Conservation (phyloP, 23 tunicate species). For the Phallusia fumigata region DNA sequence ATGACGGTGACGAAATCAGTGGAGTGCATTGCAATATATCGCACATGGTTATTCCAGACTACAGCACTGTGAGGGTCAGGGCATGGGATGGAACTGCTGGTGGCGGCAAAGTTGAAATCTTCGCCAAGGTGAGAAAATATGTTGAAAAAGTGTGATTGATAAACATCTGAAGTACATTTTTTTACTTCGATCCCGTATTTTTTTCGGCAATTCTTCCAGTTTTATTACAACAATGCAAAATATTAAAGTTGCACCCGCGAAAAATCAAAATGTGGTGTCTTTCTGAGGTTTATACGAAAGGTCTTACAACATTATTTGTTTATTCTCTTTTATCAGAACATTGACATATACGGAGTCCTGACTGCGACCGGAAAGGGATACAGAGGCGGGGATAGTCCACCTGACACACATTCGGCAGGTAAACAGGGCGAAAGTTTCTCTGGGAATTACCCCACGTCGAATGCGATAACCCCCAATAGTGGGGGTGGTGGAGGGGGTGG, state of each 20-base stretch:
- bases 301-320: too few species aligned
- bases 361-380: constrained; percentile 53
- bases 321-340: constrained; percentile 12
- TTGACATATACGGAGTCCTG: constrained; percentile 39
- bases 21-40: constrained; percentile 60
- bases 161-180: not conserved
- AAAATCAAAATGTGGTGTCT: too few species aligned
- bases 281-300: too few species aligned
- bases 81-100: constrained; percentile 33
- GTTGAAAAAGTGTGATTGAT: too few species aligned
- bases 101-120: constrained; percentile 47
- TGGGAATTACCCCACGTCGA: constrained; percentile 30
- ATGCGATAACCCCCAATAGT: not conserved
- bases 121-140: constrained; percentile 29
- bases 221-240: too few species aligned
- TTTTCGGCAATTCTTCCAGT: too few species aligned
- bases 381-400: constrained; percentile 32
- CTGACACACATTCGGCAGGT: constrained; percentile 15
- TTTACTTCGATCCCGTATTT: too few species aligned
- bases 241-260: too few species aligned
- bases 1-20: constrained; percentile 31
- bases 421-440: constrained; percentile 34
- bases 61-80: constrained; percentile 29
- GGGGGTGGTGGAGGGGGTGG: constrained; percentile 64
- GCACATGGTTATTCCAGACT: constrained; percentile 36